A percentile compares a stretch with the other conserved stretches of the same genome.
These are phyloP conservation scores for Burhinus oedicnemus DNA, from an alignment of 2,113 vertebrate genomes.

Conservation along the genomic window DNA sequence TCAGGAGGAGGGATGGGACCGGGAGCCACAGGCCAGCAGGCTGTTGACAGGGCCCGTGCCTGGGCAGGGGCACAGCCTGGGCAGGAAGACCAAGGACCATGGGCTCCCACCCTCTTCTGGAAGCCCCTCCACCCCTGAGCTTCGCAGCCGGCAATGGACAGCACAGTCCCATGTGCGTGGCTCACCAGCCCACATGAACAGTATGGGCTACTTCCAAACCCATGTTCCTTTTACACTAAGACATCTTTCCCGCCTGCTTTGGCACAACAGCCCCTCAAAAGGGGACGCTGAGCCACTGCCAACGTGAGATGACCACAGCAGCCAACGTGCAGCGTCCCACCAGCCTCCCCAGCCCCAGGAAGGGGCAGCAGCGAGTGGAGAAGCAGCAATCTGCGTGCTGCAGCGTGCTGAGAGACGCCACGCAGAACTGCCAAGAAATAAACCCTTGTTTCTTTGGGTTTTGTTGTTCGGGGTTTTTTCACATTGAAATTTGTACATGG, in stretches of 20 bases:
- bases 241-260: too few species aligned
- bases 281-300: rapidly evolving
- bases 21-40: too few species aligned
- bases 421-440: neutral
- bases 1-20: too few species aligned
- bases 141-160: rapidly evolving
- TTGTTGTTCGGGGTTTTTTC: too few species aligned
- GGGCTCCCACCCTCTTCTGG: rapidly evolving
- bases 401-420: rapidly evolving
- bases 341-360: neutral
- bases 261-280: too few species aligned
- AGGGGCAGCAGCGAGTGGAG: neutral
- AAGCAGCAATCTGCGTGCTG: neutral
- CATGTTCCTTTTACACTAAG: too few species aligned
- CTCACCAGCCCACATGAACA: neutral
- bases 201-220: too few species aligned
- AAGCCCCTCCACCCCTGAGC: too few species aligned
- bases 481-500: rapidly evolving
- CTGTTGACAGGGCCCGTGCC: neutral
- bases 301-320: rapidly evolving
- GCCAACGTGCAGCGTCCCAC: rapidly evolving
- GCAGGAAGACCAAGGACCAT: rapidly evolving
- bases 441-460: too few species aligned
- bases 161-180: rapidly evolving
- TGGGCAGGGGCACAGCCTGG: too few species aligned